Evolutionary conservation across 2,888 invertebrate species (phyloP), one percentile per base, ranked within the genome.

Genomic region (Hirtodrosophila confusa): DNA sequence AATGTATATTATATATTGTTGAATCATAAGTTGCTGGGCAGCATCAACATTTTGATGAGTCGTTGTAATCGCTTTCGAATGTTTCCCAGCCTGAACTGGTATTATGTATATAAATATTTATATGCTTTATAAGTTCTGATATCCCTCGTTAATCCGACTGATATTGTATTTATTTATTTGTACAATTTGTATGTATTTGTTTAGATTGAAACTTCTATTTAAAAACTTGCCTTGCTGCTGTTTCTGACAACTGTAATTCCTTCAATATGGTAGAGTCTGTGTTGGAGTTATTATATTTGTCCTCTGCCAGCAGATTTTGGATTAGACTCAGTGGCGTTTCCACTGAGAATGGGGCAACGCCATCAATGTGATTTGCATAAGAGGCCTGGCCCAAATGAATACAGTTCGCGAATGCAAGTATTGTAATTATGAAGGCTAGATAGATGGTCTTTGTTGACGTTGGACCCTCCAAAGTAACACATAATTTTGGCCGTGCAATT

Each of bases 401-500:
- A 51, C 65, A 67, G 55, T 66, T 68, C 23, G 57, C 43, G 27
- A 75, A 33, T 40, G 58, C 33, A 44, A 78, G 5, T 41, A 72
- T 47, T 8, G 44, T 45, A 41, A 68, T 35, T 43, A 80, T 9
- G 23, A 69, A 43, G 11, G 60, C 47, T 50, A 66, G 35, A 35
- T 12, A 49, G 33, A 39, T 35, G 40, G 12, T 56, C 47, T 61
- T 63, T 65, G 50, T 61, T 56, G 44, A 43, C 50, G 39, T 68
- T 39, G 39, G 47, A 51, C 54, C 40, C 23, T 55, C 69, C 51
- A 64, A 55, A 64, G 40, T 40, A 63, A 50, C 57, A 68, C 75
- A 66, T 69, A 82, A 68, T 72, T 57, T 60, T 50, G 74, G 63
- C 49, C 63, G 55, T 56, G 47, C 58, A 71, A 86, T 85, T 82